These are phyloP conservation scores for Corynorhinus townsendii DNA, from an alignment of 2,113 vertebrate species.

Conservation along the genomic window DNA sequence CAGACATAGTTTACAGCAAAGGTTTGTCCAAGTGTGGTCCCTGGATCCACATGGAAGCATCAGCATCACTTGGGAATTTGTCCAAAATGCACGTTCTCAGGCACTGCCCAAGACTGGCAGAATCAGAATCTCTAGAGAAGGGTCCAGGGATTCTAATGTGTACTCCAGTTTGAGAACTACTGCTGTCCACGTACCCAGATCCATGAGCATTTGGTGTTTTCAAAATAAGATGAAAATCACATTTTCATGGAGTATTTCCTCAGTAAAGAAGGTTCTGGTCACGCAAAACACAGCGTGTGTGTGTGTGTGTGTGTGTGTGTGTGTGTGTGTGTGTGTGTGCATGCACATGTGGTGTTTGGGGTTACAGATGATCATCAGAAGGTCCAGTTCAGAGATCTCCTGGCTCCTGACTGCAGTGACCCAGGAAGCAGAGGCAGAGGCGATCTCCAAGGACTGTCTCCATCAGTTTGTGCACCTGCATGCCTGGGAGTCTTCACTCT, in stretches of 20 bases:
- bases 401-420: neutral
- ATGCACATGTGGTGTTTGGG: neutral
- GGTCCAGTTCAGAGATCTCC: neutral
- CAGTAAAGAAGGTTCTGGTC: neutral
- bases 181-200: neutral
- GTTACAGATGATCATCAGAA: neutral
- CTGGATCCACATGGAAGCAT: neutral
- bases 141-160: neutral
- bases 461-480: neutral
- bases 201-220: neutral
- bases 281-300: neutral
- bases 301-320: no score
- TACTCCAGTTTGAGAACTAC: neutral
- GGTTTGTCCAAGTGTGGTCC: neutral
- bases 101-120: neutral
- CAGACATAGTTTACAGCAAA: neutral
- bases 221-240: neutral
- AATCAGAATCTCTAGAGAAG: neutral
- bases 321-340: neutral
- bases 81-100: neutral
- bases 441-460: neutral
- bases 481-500: neutral
- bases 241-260: neutral
- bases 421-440: no score
- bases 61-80: neutral